Evolutionary conservation across 1,140 invertebrate species (phyloP).

Genomic region (Nasonia longicornis): DNA sequence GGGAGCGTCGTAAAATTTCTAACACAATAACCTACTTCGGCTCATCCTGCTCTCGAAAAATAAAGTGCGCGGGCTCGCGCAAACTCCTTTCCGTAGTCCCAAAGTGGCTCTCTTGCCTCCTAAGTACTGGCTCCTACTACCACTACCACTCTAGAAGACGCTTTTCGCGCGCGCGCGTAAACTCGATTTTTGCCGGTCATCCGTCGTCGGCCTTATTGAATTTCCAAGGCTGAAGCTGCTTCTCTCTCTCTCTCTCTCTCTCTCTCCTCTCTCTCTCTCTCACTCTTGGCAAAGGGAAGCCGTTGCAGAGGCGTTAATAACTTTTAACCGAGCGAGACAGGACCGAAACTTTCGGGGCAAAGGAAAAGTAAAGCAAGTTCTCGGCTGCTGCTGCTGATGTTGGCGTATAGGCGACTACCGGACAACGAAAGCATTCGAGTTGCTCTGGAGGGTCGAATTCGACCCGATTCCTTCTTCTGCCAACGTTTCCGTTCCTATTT

Average conservation of each 20-base stretch:
- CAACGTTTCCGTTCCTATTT: not conserved
- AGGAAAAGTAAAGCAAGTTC: not conserved
- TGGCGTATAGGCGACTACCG: not conserved
- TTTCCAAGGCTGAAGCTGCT: slow-evolving; percentile 5
- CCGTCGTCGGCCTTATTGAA: slow-evolving; percentile 28
- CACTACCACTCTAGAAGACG: not conserved
- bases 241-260: not conserved
- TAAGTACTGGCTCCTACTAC: not conserved
- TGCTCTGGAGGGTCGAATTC: not conserved
- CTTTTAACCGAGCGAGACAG: slow-evolving; percentile 33
- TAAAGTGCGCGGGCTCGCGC: not conserved
- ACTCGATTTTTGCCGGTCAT: slow-evolving; percentile 28
- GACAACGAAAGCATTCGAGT: not conserved
- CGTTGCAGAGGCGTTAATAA: slow-evolving; percentile 4
- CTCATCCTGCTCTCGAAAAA: not conserved
- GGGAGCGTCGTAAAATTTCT: slow-evolving; percentile 11
- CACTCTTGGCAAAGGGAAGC: not conserved
- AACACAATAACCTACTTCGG: slow-evolving; percentile 35
- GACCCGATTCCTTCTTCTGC: not conserved
- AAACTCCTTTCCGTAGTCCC: not conserved
- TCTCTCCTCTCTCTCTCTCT: not conserved
- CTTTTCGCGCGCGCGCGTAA: slow-evolving; percentile 3
- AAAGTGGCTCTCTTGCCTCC: not conserved
- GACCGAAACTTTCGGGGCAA: not conserved
- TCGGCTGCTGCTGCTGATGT: not conserved